phyloP scores from a whole-genome alignment of 2,113 vertebrate species.

The Tylochromis polylepis region DNA sequence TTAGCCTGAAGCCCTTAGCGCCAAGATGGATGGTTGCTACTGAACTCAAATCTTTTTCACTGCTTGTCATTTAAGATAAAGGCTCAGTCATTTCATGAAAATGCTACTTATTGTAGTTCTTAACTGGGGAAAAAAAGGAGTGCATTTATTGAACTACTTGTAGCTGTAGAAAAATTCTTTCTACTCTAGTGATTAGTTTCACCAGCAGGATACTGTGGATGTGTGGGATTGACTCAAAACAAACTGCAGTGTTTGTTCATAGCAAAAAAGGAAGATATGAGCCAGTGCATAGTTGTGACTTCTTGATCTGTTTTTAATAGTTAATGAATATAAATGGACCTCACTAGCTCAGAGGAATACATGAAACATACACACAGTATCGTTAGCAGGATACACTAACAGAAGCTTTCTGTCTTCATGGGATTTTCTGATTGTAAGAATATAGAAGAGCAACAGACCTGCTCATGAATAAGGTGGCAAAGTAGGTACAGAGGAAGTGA shows the following conservation, averaged over 20 bases:
- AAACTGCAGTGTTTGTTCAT: neutral
- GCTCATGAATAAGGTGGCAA: neutral
- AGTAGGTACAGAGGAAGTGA: neutral
- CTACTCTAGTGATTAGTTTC: neutral
- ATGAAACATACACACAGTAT: neutral
- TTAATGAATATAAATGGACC: neutral
- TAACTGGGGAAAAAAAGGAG: neutral
- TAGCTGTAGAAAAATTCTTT: neutral
- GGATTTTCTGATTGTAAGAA: neutral
- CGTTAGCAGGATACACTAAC: neutral
- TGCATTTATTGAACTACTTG: neutral
- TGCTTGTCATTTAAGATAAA: neutral
- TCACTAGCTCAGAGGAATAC: neutral
- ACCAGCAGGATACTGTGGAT: neutral
- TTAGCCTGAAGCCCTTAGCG: neutral
- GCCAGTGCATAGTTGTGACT: neutral
- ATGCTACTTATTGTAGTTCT: neutral
- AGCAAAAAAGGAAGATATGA: neutral
- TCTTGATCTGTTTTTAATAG: neutral
- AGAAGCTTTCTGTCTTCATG: neutral
- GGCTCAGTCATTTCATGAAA: neutral
- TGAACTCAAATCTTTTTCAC: neutral
- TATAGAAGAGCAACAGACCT: neutral
- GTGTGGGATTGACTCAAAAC: neutral
- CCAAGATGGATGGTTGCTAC: neutral